Evolutionary conservation across 2,113 vertebrate species (phyloP).

Genomic region (Phocoena phocoena): DNA sequence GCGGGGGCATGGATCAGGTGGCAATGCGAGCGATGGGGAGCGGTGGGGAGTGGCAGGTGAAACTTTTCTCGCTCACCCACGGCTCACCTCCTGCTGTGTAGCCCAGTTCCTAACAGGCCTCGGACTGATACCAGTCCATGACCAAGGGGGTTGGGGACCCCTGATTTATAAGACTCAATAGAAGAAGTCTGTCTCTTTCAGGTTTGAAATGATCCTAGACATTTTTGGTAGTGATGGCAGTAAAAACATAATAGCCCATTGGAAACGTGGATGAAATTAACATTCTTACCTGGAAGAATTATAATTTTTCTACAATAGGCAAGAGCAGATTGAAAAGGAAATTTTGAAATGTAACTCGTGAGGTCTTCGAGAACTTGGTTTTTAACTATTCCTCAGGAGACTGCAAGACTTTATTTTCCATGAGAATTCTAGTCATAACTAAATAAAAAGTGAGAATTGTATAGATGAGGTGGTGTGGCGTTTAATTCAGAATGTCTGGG

Average conservation of each 20-base stretch:
- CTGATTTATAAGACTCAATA: not conserved
- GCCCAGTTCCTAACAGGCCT: too few relatives aligned
- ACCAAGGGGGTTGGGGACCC: too few relatives aligned
- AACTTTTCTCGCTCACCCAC: too few relatives aligned
- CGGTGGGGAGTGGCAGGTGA: too few relatives aligned
- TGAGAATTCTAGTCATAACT: not conserved
- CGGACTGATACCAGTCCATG: too few relatives aligned
- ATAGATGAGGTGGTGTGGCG: not conserved
- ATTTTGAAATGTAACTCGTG: not conserved
- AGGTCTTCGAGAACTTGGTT: not conserved
- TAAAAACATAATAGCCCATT: not conserved
- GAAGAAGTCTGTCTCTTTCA: not conserved
- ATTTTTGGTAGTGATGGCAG: not conserved
- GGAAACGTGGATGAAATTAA: not conserved
- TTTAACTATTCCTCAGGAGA: not conserved
- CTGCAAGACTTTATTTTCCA: not conserved
- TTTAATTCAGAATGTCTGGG: not conserved
- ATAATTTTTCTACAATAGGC: constrained; percentile 5
- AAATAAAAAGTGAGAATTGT: not conserved
- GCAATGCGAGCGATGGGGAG: too few relatives aligned
- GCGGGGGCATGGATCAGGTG: too few relatives aligned
- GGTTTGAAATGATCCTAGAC: not conserved
- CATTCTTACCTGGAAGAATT: not conserved
- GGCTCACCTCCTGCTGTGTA: too few relatives aligned
- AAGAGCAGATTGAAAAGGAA: not conserved